A percentile compares a stretch with the other conserved stretches of the same genome.
phyloP scores from a whole-genome alignment of 2,888 invertebrate genomes.

The Tetramorium bicarinatum region DNA sequence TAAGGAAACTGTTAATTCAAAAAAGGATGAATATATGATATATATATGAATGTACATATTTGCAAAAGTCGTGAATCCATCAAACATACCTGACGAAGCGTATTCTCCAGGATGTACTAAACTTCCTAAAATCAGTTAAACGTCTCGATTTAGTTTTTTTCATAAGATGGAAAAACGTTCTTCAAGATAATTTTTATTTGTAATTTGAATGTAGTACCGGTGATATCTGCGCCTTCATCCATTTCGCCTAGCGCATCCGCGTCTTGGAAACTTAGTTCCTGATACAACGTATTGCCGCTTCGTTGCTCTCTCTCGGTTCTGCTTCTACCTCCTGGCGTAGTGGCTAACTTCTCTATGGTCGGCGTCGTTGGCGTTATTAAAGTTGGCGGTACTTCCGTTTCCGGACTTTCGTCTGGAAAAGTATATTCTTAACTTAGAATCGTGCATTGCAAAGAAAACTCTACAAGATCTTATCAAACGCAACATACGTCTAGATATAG shows the following conservation, averaged over 20 bases:
- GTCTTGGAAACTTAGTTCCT: conserved; percentile 97
- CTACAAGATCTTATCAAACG: not conserved
- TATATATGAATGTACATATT: not conserved
- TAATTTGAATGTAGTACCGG: conserved; percentile 89
- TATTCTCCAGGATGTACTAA: conserved; percentile 99
- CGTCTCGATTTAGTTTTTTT: conserved; percentile 56
- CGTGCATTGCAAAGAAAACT: not conserved
- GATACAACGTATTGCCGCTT: conserved; percentile 96
- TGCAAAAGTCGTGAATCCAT: conserved; percentile 42
- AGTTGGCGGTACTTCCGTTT: conserved; percentile 82
- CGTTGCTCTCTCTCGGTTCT: conserved; percentile 95
- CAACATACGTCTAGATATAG: conserved; percentile 82
- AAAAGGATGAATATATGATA: not conserved
- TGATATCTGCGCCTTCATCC: conserved; percentile 96
- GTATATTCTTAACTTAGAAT: not conserved
- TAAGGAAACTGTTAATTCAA: conserved; percentile 27
- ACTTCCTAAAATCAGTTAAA: conserved; percentile 89
- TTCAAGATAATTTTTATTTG: not conserved
- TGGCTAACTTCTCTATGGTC: conserved; percentile 85
- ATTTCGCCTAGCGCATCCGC: conserved; percentile 94
- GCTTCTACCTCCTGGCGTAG: conserved; percentile 87
- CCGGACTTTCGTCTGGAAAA: conserved; percentile 83
- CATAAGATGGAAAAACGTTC: not conserved
- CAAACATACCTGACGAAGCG: conserved; percentile 96
- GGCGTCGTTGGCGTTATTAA: conserved; percentile 84